A percentile compares a stretch with the other conserved stretches of the same genome.
Evolutionary conservation across 2,888 invertebrate species (phyloP).

Genomic region (Campopleginae sp.): DNA sequence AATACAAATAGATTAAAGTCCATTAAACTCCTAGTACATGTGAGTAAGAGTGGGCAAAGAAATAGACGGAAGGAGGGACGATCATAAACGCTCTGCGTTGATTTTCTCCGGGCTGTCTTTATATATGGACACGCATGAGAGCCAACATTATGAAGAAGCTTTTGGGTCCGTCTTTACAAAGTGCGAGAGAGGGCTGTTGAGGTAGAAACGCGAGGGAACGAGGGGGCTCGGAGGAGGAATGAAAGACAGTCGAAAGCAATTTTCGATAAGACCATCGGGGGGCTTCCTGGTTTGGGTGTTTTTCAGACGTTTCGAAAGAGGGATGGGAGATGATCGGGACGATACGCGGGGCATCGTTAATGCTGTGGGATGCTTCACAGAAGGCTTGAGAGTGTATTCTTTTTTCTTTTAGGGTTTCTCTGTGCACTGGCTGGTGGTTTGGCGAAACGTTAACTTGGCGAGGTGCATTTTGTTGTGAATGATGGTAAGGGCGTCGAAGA

Average conservation of each 20-base stretch:
- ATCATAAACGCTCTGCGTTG: neutral
- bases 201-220: neutral
- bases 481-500: conserved; percentile 51
- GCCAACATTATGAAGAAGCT: conserved; percentile 11
- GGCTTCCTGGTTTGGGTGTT: conserved; percentile 33
- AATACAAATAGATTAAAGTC: conserved; percentile 59
- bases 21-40: conserved; percentile 13
- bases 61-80: neutral
- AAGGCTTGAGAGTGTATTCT: conserved; percentile 55
- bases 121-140: conserved; percentile 16
- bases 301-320: conserved; percentile 48
- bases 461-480: conserved; percentile 59
- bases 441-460: conserved; percentile 48
- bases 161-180: neutral
- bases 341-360: conserved; percentile 24
- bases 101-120: conserved; percentile 6
- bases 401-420: conserved; percentile 52
- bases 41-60: conserved; percentile 15
- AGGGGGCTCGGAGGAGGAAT: neutral
- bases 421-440: conserved; percentile 4
- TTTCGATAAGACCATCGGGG: conserved; percentile 54
- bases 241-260: conserved; percentile 51
- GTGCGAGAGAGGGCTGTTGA: neutral
- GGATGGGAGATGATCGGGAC: conserved; percentile 43
- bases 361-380: neutral